Evolutionary conservation across 2,113 vertebrate genomes (phyloP).

Genomic region (Cyanoramphus novaezelandiae): DNA sequence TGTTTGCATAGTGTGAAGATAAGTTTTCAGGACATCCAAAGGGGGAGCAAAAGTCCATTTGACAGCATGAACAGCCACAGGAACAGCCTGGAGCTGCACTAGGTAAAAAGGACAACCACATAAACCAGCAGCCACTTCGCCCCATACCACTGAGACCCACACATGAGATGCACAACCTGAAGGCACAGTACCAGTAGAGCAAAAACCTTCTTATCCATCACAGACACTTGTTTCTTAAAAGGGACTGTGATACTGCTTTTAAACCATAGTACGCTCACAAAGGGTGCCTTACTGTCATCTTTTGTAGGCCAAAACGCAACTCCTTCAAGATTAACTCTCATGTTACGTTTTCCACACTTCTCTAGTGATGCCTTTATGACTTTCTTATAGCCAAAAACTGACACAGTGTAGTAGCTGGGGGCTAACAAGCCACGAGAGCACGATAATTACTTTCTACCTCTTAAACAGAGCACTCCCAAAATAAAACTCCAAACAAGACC

Average conservation of each 20-base stretch:
- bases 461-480: background rate
- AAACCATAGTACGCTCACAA: background rate
- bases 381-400: background rate
- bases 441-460: background rate
- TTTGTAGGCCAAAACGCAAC: background rate
- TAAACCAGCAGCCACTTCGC: background rate
- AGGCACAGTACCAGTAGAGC: background rate
- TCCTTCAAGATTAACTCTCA: background rate
- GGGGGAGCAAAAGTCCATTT: background rate
- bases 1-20: background rate
- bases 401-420: fast-evolving
- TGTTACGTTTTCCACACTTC: background rate
- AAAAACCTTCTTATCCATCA: background rate
- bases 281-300: background rate
- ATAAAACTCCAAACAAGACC: background rate
- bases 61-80: background rate
- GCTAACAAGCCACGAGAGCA: background rate
- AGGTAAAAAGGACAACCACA: background rate
- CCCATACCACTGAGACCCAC: background rate
- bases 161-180: background rate
- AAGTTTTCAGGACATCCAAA: background rate
- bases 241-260: background rate
- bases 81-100: background rate
- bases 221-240: background rate
- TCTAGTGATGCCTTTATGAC: background rate